A percentile compares a stretch with the other conserved stretches of the same genome.
phyloP scores from a whole-genome alignment of 2,113 vertebrate genomes.

The Entelurus aequoreus region DNA sequence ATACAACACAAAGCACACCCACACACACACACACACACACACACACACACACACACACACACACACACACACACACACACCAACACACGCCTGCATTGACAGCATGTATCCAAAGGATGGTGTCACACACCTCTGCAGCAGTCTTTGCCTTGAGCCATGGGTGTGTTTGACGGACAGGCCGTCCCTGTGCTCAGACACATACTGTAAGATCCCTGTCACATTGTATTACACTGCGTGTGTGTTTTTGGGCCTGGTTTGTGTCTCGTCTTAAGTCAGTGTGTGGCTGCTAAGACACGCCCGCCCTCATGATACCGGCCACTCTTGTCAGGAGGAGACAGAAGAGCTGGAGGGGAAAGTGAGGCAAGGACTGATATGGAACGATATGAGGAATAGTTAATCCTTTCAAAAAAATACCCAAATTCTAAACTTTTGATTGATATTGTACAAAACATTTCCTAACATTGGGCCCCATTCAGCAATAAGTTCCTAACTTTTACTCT shows the following conservation, averaged over 20 bases:
- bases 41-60: no score
- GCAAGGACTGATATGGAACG: background rate
- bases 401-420: background rate
- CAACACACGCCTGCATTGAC: conserved; percentile 13
- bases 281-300: conserved; percentile 28
- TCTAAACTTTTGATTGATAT: background rate
- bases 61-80: background rate
- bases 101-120: conserved; percentile 48
- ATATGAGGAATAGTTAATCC: background rate
- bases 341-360: conserved; percentile 1
- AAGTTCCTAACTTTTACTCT: no score
- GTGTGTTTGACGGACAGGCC: conserved; percentile 54
- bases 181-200: conserved; percentile 59
- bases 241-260: conserved; percentile 18
- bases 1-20: conserved; percentile 15
- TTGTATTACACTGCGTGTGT: conserved; percentile 50
- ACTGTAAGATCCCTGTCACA: conserved; percentile 71
- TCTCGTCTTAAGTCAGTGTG: conserved; percentile 19
- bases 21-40: background rate
- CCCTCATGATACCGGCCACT: conserved; percentile 37
- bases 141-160: conserved; percentile 44
- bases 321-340: conserved; percentile 27
- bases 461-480: no score
- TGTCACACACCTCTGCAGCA: conserved; percentile 48
- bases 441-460: background rate